Evolutionary conservation across 2,797 vertebrate species (phyloP), one percentile per base, ranked within the genome.

Genomic region (Oryzias sinensis): DNA sequence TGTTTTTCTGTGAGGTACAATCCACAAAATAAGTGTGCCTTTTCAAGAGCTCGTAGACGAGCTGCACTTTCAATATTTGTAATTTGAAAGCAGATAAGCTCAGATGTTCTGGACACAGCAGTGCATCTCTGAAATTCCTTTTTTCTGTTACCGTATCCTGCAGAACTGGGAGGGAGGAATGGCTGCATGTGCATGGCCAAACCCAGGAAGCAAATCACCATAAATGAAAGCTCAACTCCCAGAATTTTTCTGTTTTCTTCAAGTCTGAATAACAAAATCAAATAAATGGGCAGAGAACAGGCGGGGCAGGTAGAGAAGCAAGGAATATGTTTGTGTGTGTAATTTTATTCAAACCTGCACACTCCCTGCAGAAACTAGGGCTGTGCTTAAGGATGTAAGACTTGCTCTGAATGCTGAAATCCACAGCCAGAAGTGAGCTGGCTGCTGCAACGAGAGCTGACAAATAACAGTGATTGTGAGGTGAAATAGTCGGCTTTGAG

Each of bases 361-460:
- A 63, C 68, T 77, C 72, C 60, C 67, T 72, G 65, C 65, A 76
- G 75, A 76, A 80, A 70, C 68, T 57, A 49, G 69, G 61, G 59
- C 75, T 83, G 63, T 62, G 63, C 68, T 74, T 61, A 54, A 80
- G 76, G 71, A 77, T 67, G 68, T 65, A 51, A 67, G 63, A 57
- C 18, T 59, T 61, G 62, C 58, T 57, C 76, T 67, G 82, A 82
- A 76, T 82, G 57, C 65, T 70, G 67, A 71, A 54, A 64, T 20
- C 53, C 51, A 56, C 65, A 69, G 55, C 45, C 20, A 62, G 70
- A 68, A 55, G 44, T 65, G 79, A 76, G 62, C 25, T 17, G 43
- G 49, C 70, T 43, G 62, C 63, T 49, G 41, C 15, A 17, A 24
- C 17, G 62, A 45, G 29, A 71, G 17, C 11, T 53, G 54, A 72